A percentile compares a stretch with the other conserved stretches of the same genome.
phyloP scores from a whole-genome alignment of 2,113 vertebrate species.

The Himantopus leucocephalus region DNA sequence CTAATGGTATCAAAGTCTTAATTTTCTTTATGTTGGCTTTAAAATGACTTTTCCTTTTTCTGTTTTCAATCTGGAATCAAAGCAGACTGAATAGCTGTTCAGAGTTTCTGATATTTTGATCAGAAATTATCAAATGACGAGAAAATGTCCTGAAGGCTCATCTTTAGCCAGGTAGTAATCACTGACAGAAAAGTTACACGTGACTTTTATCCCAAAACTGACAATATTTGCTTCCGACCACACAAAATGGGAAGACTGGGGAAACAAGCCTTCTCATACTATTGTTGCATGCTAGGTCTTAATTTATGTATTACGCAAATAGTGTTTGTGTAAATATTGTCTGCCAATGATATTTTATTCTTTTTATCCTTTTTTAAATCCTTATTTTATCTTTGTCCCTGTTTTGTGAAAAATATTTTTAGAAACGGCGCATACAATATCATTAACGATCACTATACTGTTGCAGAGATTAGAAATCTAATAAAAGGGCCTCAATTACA shows the following conservation, averaged over 20 bases:
- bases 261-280: not conserved
- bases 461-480: not conserved
- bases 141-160: not conserved
- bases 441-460: not conserved
- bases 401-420: not conserved
- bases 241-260: not conserved
- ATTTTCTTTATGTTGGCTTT: not conserved
- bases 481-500: not conserved
- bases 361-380: too few species aligned
- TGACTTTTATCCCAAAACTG: not conserved
- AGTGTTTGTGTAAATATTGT: not conserved
- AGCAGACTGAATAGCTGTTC: not conserved
- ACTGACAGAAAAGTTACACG: not conserved
- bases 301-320: not conserved
- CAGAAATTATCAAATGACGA: not conserved
- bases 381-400: not conserved
- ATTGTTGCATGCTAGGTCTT: not conserved
- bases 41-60: not conserved
- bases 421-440: not conserved
- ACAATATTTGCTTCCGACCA: not conserved
- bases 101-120: conserved; percentile 12
- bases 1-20: not conserved
- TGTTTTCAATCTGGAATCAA: not conserved
- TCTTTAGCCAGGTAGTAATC: not conserved
- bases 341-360: not conserved